Base-by-base conservation (phyloP, 2,888 invertebrate species). In the Oscheius sp. region DNA sequence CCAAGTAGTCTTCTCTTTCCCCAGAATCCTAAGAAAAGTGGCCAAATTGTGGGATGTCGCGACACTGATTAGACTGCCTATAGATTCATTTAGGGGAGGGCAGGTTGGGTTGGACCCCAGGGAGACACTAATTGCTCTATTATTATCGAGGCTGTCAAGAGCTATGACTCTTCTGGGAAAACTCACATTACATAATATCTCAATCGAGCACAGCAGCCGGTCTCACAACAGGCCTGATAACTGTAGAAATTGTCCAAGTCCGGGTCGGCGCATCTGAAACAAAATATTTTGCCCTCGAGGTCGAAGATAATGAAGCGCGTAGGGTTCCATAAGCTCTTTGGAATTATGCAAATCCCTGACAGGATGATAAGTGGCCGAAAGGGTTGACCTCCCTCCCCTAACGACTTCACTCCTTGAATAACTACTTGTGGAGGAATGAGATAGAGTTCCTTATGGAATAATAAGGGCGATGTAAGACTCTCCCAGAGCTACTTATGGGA, bases 261-360 rank as follows among this genome's bases (percentile, higher is more conserved):
- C 5, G 75, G 74, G 42, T 76, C 75, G 55, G 69, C 63, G 57
- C 80, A 80, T 70, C 80, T 80, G 73, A 61, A 78, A 74, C n/a
- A 23, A 61, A 12, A n/a, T 48, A 20, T 20, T 48, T 48, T 20
- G 2, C 20, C 31, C 50, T 23, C 1, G 17, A 2, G 23, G 10
- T 34, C 57, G 10, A 20, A 25, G 37, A 37, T 57, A 57, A 57
- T 57, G 57, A 57, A 57, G 34, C 57, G 37, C 20, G 34, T n/a
- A n/a, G n/a, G n/a, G n/a, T 39, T 55, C 55, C 55, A 34, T 57
- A 37, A 34, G 57, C 57, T 27, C 45, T 23, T n/a, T 20, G 61
- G 45, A 61, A 61, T 61, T 61, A 61, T 61, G 61, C 31, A 61
- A 61, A 61, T 61, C 42, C 31, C 61, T 45, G 45, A 45, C 61